phyloP scores from a whole-genome alignment of 2,888 invertebrate species.

The Phengaris arion region DNA sequence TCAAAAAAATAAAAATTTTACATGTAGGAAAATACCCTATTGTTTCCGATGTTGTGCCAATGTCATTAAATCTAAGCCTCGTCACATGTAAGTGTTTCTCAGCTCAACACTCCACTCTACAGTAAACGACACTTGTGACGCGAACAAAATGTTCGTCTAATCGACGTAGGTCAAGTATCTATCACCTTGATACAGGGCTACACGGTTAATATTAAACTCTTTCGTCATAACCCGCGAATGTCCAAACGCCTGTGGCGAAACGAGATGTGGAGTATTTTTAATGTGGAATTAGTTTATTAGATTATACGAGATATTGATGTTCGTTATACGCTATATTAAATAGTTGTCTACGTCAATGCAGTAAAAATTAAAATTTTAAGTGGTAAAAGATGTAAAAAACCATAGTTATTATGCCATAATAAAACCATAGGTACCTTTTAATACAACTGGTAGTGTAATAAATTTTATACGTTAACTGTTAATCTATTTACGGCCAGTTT shows the following conservation, averaged over 20 bases:
- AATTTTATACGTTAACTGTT: too few relatives aligned
- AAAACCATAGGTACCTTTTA: too few relatives aligned
- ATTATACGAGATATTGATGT: neutral
- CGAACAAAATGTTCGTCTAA: conserved; percentile 42
- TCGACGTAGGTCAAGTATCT: conserved; percentile 74
- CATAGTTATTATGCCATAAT: too few relatives aligned
- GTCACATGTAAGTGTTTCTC: neutral
- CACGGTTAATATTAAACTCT: conserved; percentile 73
- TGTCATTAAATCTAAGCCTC: too few relatives aligned
- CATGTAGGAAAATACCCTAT: too few relatives aligned
- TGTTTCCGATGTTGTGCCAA: too few relatives aligned
- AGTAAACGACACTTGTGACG: neutral
- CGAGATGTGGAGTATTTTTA: conserved; percentile 24
- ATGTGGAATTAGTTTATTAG: conserved; percentile 4
- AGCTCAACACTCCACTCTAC: neutral
- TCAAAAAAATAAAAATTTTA: too few relatives aligned
- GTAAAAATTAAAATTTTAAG: neutral
- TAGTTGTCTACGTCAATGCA: neutral
- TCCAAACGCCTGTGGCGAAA: conserved; percentile 33
- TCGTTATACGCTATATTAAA: neutral
- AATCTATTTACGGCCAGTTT: too few relatives aligned
- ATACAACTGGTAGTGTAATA: too few relatives aligned
- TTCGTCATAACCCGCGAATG: conserved; percentile 60
- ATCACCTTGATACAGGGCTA: conserved; percentile 75
- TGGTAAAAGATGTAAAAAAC: neutral